Base-by-base conservation (phyloP, 2,888 invertebrate genomes). In the Julus scanicus region DNA sequence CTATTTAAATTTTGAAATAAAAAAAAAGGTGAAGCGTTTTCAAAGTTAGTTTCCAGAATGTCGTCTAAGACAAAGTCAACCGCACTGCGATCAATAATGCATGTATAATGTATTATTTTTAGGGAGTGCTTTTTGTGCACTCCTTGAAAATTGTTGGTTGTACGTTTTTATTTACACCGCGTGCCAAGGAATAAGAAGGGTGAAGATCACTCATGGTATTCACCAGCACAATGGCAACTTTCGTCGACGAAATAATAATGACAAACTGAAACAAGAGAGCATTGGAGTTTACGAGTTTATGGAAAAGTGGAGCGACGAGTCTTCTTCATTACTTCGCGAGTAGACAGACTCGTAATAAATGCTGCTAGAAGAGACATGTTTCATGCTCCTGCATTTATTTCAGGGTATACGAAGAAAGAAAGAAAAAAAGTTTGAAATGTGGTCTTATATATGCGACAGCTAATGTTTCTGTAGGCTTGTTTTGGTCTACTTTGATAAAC, bases 141-240 rank as follows among this genome's bases (percentile, higher is more conserved):
- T n/a, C 63, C 63, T 63, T 63, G 63, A 63, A 63, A 63, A 63
- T 63, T 63, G n/a, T 63, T 63, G 63, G 63, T 6, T 63, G 63
- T 63, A 6, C n/a, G n/a, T 63, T 63, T 17, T 63, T 63, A 63
- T 63, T 63, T 63, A n/a, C 63, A n/a, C 63, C 6, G 17, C 63
- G 63, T 63, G 63, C 63, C 63, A n/a, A 6, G 6, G 63, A 63
- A 63, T 63, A 63, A 63, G 63, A n/a, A 63, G 63, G n/a, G 63
- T 63, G 63, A 63, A 63, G 63, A 63, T 63, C 63, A 63, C 63
- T 63, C n/a, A 63, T 63, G 63, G 63, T n/a, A 63, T n/a, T 63
- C n/a, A n/a, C 63, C 53, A 15, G 53, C 53, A 53, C 53, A 53
- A 13, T 53, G 53, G 5, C 63, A 63, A 63, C 63, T 63, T 63